Base-by-base conservation (phyloP, 2,797 vertebrate genomes). In the Tragelaphus oryx region DNA sequence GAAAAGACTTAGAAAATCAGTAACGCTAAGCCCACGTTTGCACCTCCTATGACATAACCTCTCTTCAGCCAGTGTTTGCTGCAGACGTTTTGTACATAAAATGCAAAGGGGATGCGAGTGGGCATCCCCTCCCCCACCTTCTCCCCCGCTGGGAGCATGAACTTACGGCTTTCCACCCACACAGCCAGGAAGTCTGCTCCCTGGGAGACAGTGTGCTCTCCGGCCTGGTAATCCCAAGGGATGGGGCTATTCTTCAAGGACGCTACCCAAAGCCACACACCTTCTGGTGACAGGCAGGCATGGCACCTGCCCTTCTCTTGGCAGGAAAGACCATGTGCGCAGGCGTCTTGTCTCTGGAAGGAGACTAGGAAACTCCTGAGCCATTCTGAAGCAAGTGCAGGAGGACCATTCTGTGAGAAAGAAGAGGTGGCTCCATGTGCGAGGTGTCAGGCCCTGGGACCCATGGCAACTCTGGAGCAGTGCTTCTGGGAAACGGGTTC, bases 401-500 rank as follows among this genome's bases (percentile, higher is more conserved):
- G 9, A 33, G 17, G 65, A 22, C 30, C 14, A 4, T 28, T 33
- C 50, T 4, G 1, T 11, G 68, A 54, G 18, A 26, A 41, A 46
- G 1, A 24, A 18, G 52, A 28, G 0, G 12, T 22, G 24, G 16
- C 30, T 46, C 52, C 20, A 0, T 14, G 0, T 26, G 48, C 0
- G 12, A 54, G 46, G 71, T 1, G 12, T 12, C 44, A 54, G 68
- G 52, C 6, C 54, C 44, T 0, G 0, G 59, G 22, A 12, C 33
- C 28, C 2, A 2, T 0, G 3, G 33, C 18, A 46, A 17, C 55
- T 28, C 37, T 0, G 2, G 54, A 52, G 44, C 6, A 11, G 44
- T 0, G 1, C 57, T 59, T 87, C 10, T 9, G 52, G 92, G 84
- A 91, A 59, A 20, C 1, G 7, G 3, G 2, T 28, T n/a, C n/a